These are phyloP conservation scores for Calameuta idolon DNA, from an alignment of 2,888 invertebrate species.

Conservation along the genomic window DNA sequence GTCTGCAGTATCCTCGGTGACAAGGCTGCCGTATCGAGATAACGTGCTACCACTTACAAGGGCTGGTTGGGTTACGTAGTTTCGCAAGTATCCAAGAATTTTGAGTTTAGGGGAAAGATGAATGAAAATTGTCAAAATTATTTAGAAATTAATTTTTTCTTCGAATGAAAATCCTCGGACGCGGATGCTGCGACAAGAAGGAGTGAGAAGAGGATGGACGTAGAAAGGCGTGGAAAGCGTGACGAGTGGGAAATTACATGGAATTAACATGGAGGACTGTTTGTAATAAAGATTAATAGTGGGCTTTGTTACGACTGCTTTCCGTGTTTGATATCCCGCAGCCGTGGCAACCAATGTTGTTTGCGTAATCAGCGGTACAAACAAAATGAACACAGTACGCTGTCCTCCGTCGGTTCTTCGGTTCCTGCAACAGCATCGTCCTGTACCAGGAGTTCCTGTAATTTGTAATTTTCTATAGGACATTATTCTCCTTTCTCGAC, in stretches of 20 bases:
- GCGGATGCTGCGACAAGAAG: no score
- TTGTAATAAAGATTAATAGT: constrained; percentile 56
- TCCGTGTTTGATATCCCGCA: constrained; percentile 19
- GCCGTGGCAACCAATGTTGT: constrained; percentile 41
- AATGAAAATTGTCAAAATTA: no score
- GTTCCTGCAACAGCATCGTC: constrained; percentile 8
- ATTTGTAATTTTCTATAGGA: constrained; percentile 55
- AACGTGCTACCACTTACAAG: no score
- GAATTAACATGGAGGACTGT: constrained; percentile 52
- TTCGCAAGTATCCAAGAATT: no score
- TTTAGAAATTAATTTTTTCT: no score
- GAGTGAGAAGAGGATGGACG: no score
- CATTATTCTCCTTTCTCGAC: constrained; percentile 54
- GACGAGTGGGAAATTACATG: constrained; percentile 41
- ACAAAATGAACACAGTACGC: constrained; percentile 28
- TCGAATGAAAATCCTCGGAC: no score
- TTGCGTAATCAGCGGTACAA: constrained; percentile 59
- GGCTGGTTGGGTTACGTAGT: no score
- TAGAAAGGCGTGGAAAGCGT: neutral
- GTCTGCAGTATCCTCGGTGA: neutral
- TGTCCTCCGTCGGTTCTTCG: no score
- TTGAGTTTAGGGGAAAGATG: no score
- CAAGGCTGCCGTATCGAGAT: neutral
- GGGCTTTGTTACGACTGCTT: constrained; percentile 46
- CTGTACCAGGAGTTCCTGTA: constrained; percentile 40